Conservation (phyloP, 2,888 invertebrate species). For the Pyrrhosoma nymphula region DNA sequence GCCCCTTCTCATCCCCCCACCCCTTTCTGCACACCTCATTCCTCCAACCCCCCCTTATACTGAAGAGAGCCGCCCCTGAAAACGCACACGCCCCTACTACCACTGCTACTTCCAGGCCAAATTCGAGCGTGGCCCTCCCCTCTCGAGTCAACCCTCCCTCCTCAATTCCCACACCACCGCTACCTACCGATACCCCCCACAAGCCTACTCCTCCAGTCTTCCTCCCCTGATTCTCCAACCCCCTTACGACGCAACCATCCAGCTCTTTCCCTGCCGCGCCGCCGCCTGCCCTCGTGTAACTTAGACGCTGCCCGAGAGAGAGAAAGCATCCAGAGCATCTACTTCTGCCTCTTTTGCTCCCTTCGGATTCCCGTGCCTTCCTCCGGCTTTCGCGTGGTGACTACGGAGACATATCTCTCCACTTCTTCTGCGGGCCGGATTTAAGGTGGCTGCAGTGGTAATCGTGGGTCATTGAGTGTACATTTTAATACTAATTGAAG, state of each 20-base stretch:
- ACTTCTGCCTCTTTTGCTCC: background rate
- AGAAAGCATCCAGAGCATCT: background rate
- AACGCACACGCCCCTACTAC: background rate
- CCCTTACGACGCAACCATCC: background rate
- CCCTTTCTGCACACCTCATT: background rate
- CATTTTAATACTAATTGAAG: too few species aligned
- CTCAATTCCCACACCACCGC: too few species aligned
- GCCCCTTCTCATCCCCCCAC: background rate
- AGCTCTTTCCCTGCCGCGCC: background rate
- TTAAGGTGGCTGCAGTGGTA: too few species aligned
- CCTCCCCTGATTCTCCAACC: too few species aligned
- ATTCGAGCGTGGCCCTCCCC: background rate
- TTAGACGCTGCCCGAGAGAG: constrained; percentile 33
- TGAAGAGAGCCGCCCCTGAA: background rate
- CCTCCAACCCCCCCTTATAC: background rate
- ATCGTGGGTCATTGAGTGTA: too few species aligned
- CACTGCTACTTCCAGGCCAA: background rate
- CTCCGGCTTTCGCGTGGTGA: constrained; percentile 15
- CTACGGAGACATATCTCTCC: background rate
- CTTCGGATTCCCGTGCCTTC: background rate
- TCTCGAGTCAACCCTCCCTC: background rate
- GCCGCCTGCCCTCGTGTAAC: constrained; percentile 13
- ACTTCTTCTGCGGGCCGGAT: background rate
- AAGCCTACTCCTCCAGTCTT: background rate
- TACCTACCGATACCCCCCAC: background rate